phyloP scores from a whole-genome alignment of 37 sponge, comb jelly and placozoan genomes.

The Beroe ovata region DNA sequence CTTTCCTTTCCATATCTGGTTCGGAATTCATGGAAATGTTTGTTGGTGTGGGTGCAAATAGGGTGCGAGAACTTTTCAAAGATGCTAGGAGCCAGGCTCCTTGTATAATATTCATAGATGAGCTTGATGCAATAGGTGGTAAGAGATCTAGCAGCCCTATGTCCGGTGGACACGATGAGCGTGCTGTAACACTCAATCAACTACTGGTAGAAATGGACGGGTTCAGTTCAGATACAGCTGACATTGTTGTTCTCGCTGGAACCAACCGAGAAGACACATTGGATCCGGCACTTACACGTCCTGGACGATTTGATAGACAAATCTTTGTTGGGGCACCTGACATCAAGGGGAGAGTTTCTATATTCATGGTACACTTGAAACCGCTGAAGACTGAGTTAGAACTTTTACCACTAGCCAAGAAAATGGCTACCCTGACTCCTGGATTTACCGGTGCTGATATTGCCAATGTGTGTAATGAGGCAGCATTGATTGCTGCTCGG shows the following conservation, averaged over 20 bases:
- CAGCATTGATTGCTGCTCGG: slow-evolving; percentile 95
- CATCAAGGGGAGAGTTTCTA: slow-evolving; percentile 96
- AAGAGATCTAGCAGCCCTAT: slow-evolving; percentile 74
- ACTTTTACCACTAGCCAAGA: slow-evolving; percentile 75
- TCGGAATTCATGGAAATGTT: slow-evolving; percentile 98
- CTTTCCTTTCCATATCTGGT: slow-evolving; percentile 93
- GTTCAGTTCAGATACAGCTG: slow-evolving; percentile 40
- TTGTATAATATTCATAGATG: slow-evolving; percentile 97
- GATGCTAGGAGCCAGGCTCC: slow-evolving; percentile 91
- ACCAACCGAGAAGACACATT: slow-evolving; percentile 94
- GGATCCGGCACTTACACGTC: slow-evolving; percentile 91
- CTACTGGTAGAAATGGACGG: slow-evolving; percentile 98
- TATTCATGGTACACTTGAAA: slow-evolving; percentile 89
- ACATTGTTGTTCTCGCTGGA: slow-evolving; percentile 48
- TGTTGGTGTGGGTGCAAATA: slow-evolving; percentile 96
- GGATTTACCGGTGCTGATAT: slow-evolving; percentile 98
- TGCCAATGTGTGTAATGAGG: slow-evolving; percentile 96
- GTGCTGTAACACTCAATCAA: slow-evolving; percentile 96
- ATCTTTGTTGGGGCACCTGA: slow-evolving; percentile 93
- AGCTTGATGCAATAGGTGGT: slow-evolving; percentile 96
- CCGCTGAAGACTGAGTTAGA: slow-evolving; percentile 83
- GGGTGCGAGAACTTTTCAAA: slow-evolving; percentile 80
- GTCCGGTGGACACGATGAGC: slow-evolving; percentile 83
- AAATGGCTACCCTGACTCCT: slow-evolving; percentile 87
- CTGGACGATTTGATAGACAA: slow-evolving; percentile 94